phyloP scores from a whole-genome alignment of 2,797 vertebrate genomes.

The Mastacembelus armatus region DNA sequence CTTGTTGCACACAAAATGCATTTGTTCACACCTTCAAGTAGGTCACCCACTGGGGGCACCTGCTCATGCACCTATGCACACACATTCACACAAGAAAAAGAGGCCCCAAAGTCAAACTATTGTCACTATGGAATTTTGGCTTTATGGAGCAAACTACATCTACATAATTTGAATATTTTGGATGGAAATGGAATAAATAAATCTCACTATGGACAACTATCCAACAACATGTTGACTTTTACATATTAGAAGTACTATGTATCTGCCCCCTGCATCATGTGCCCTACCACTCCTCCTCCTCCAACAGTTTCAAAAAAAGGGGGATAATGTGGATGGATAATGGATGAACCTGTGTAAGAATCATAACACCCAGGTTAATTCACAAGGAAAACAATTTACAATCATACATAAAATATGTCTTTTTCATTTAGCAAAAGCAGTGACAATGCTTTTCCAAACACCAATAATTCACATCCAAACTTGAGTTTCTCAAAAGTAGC shows the following conservation, averaged over 20 bases:
- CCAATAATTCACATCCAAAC: conserved; percentile 26
- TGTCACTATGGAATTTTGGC: conserved; percentile 49
- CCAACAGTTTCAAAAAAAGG: conserved; percentile 41
- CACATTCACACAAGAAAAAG: conserved; percentile 54
- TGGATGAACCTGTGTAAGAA: conserved; percentile 28
- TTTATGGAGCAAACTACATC: conserved; percentile 31
- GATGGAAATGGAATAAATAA: conserved; percentile 68
- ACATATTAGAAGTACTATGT: conserved; percentile 53
- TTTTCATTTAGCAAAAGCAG: conserved; percentile 30
- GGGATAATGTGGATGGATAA: conserved; percentile 22
- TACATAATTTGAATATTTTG: conserved; percentile 46
- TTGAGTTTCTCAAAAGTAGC: conserved; percentile 45
- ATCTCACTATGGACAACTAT: conserved; percentile 41
- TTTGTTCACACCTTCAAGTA: background rate
- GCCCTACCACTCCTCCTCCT: conserved; percentile 5
- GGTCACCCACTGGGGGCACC: conserved; percentile 6
- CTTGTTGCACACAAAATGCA: background rate
- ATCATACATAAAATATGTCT: conserved; percentile 31
- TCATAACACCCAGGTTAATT: conserved; percentile 19
- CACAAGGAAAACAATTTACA: conserved; percentile 36
- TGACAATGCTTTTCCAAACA: conserved; percentile 27
- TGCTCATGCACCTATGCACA: conserved; percentile 8
- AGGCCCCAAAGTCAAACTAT: conserved; percentile 68
- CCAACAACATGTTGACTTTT: conserved; percentile 40
- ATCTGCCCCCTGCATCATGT: conserved; percentile 14